Conservation (phyloP, 2,888 invertebrate genomes). For the Lissonota sp. region DNA sequence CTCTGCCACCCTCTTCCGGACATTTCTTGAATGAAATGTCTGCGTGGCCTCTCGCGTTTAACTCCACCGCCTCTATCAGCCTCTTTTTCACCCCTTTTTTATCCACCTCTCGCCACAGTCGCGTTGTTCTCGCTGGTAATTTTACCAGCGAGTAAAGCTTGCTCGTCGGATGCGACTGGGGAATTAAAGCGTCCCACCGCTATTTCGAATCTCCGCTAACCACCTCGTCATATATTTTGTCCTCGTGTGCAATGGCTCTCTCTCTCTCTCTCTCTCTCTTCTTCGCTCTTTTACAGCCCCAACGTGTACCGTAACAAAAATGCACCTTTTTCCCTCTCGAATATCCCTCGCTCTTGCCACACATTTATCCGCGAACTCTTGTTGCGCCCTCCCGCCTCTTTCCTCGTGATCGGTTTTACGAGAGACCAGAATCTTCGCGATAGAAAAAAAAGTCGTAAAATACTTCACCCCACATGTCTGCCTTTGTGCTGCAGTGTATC, state of each 20-base stretch:
- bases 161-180: conserved; percentile 3
- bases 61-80: neutral
- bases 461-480: no score
- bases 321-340: neutral
- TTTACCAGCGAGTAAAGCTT: conserved; percentile 10
- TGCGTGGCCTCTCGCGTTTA: neutral
- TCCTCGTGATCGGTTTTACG: no score
- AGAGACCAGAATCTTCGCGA: no score
- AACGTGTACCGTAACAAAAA: neutral
- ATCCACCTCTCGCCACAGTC: neutral
- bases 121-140: conserved; percentile 20
- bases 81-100: neutral
- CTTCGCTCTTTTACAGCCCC: neutral
- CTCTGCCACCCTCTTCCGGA: neutral
- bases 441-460: no score
- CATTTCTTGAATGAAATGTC: neutral
- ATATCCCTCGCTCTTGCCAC: neutral
- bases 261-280: neutral
- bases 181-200: conserved; percentile 14
- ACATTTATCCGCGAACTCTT: neutral
- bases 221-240: conserved; percentile 11
- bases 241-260: conserved; percentile 13
- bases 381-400: no score
- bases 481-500: no score
- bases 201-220: conserved; percentile 22